A percentile compares a stretch with the other conserved stretches of the same genome.
Conservation (phyloP, 2,888 invertebrate species). For the Ochropleura plecta region DNA sequence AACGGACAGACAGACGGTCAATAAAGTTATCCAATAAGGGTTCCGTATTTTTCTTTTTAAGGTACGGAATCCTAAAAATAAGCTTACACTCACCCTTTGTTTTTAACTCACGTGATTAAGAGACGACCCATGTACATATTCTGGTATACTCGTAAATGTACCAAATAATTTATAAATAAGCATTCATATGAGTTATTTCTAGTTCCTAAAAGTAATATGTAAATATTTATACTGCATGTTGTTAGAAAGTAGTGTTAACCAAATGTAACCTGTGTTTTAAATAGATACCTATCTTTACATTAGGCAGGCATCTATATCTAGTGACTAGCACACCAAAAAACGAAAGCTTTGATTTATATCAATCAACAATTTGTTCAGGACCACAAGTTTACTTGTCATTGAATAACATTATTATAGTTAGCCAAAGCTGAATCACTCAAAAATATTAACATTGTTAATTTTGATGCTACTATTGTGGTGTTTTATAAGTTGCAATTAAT, state of each 20-base stretch:
- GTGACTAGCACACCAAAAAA: conserved; percentile 35
- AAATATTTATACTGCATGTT: conserved; percentile 33
- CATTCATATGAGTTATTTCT: conserved; percentile 40
- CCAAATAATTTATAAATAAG: conserved; percentile 18
- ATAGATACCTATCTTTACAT: conserved; percentile 1
- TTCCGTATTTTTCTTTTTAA: too few relatives aligned
- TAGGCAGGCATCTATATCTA: conserved; percentile 1
- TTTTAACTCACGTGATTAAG: too few relatives aligned
- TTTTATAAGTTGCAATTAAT: not conserved
- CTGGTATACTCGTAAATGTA: conserved; percentile 9
- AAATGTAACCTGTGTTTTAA: conserved; percentile 52
- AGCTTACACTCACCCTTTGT: too few relatives aligned
- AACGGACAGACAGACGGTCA: too few relatives aligned
- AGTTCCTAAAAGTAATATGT: conserved; percentile 54
- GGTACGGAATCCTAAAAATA: too few relatives aligned
- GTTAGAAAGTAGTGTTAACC: conserved; percentile 64
- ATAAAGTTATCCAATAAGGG: too few relatives aligned
- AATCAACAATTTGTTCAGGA: conserved; percentile 6
- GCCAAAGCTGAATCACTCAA: conserved; percentile 21
- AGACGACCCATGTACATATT: not conserved
- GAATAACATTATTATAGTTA: not conserved
- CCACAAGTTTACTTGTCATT: not conserved
- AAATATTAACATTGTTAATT: conserved; percentile 10
- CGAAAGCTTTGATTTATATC: not conserved
- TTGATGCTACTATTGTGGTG: conserved; percentile 4